phyloP scores from a whole-genome alignment of 2,797 vertebrate species.

The Fundulus diaphanus region DNA sequence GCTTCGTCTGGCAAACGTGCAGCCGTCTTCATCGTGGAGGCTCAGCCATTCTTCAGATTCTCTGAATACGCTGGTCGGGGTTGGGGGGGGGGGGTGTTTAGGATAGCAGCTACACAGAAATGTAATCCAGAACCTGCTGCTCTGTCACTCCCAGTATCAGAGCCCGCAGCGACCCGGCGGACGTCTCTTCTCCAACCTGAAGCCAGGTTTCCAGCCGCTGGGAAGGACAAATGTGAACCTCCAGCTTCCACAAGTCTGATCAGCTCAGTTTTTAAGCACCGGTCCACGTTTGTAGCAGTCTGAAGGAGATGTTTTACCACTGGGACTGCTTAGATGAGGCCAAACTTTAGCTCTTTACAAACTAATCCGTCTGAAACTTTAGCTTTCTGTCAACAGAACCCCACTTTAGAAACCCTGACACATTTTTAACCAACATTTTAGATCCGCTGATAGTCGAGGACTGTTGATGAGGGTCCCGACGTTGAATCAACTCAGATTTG shows the following conservation, averaged over 20 bases:
- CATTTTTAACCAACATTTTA: background rate
- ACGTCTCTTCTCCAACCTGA: background rate
- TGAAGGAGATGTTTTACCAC: background rate
- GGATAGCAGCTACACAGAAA: too few relatives aligned
- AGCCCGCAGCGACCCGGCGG: background rate
- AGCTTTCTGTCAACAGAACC: background rate
- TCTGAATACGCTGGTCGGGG: background rate
- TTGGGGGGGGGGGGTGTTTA: too few relatives aligned
- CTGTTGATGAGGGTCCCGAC: background rate
- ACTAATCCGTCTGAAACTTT: background rate
- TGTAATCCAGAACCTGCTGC: background rate
- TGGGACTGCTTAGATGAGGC: background rate
- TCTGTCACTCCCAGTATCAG: background rate
- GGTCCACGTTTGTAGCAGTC: too few relatives aligned
- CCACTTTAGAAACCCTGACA: background rate
- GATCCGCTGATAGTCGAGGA: background rate
- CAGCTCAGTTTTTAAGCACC: too few relatives aligned
- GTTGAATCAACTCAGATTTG: too few relatives aligned
- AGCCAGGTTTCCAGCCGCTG: background rate
- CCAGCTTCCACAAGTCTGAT: too few relatives aligned
- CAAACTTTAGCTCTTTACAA: too few relatives aligned
- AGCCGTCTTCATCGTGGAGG: background rate
- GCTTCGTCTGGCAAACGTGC: conserved; percentile 8
- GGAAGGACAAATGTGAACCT: conserved; percentile 29
- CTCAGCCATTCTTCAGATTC: background rate